A percentile compares a stretch with the other conserved stretches of the same genome.
phyloP scores from a whole-genome alignment of 2,113 vertebrate genomes.

The Boleophthalmus pectinirostris region DNA sequence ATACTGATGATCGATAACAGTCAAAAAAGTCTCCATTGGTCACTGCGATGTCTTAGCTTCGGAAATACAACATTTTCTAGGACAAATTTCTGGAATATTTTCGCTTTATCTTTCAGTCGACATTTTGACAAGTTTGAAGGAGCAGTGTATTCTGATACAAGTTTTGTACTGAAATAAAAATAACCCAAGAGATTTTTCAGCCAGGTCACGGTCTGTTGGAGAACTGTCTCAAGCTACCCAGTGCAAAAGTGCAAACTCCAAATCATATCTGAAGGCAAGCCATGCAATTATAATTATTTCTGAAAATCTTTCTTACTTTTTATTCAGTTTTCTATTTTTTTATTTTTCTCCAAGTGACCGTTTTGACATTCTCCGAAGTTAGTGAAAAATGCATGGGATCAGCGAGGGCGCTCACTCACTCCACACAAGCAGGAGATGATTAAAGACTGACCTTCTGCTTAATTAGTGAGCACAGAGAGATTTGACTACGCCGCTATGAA shows the following conservation, averaged over 20 bases:
- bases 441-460: constrained; percentile 75
- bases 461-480: constrained; percentile 72
- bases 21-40: too few relatives aligned
- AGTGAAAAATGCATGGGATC: constrained; percentile 22
- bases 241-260: background rate
- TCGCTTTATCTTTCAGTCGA: background rate
- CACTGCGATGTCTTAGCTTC: too few relatives aligned
- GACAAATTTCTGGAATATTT: background rate
- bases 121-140: background rate
- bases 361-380: constrained; percentile 2
- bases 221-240: background rate
- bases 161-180: background rate
- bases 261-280: background rate
- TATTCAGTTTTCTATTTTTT: background rate
- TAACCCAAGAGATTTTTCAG: background rate
- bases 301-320: background rate
- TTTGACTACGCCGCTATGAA: constrained; percentile 69
- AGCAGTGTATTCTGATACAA: background rate
- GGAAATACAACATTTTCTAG: too few relatives aligned
- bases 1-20: too few relatives aligned
- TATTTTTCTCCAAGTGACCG: background rate
- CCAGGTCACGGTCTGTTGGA: background rate
- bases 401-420: constrained; percentile 37
- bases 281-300: background rate
- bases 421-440: constrained; percentile 71